Evolutionary conservation across 2,797 vertebrate genomes (phyloP), one percentile per base, ranked within the genome.

Genomic region (Myioborus miniatus): DNA sequence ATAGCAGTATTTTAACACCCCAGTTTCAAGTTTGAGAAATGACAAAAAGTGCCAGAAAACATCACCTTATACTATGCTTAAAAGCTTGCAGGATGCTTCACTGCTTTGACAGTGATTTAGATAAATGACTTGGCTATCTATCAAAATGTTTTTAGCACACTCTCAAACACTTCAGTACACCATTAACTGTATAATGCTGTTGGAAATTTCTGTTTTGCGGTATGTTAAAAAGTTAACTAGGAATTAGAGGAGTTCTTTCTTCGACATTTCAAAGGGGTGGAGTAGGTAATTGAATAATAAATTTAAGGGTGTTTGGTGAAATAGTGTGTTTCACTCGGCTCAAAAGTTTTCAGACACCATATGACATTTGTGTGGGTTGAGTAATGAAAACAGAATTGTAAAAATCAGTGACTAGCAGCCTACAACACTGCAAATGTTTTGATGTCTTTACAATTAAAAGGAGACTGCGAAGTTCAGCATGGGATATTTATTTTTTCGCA

Each of bases 21-120:
- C 58, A 43, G 68, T 93, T 97, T 92, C 85, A 92, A 96, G 91
- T 93, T 93, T 97, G 97, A 98, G 96, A 97, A 98, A 96, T 97
- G 97, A 97, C 93, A 97, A 96, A 96, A 95, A 97, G 96, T 92
- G 90, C 87, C 86, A 93, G 94, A 95, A 96, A 93, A 92, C 80
- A 87, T 92, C 87, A 93, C 90, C 92, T 93, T 92, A 74, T 88
- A 70, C 75, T 87, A 78, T 88, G 93, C 46, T 72, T 95, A 93
- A 92, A 97, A 94, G 96, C 96, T 98, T 80, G 96, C 98, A 97
- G 97, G 98, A 98, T 96, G 97, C 96, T 92, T 97, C 83, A 50
- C 90, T 75, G 70, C 94, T 96, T 90, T 98, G 98, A 98, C 98
- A 98, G 98, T 98, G 98, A 99, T 98, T 98, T 97, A 98, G 99